Conservation (phyloP, 2,113 vertebrate species). For the Scophthalmus maximus region DNA sequence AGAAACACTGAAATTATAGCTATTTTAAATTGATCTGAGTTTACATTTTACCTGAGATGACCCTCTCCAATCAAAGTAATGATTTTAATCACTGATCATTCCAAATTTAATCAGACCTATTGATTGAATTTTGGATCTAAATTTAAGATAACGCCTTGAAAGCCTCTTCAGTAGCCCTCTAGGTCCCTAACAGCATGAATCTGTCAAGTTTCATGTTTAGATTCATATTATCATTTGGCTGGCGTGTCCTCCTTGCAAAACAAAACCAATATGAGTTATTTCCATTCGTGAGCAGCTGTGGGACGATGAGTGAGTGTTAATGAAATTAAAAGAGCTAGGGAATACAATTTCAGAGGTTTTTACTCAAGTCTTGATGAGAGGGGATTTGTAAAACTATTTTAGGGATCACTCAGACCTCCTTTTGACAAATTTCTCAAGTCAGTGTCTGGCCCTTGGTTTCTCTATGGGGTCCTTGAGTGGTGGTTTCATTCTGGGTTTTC, state of each 20-base stretch:
- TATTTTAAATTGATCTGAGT: not conserved
- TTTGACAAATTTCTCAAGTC: constrained; percentile 2
- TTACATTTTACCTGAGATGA: not conserved
- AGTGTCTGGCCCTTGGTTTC: not conserved
- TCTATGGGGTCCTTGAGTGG: not conserved
- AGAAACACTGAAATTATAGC: not conserved
- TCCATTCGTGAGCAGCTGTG: not conserved
- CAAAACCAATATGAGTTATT: constrained; percentile 15
- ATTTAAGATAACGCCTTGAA: not conserved
- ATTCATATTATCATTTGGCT: no score
- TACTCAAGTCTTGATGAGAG: not conserved
- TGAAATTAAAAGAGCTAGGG: constrained; percentile 5
- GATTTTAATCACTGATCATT: not conserved
- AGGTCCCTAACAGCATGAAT: constrained; percentile 3
- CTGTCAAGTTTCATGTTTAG: no score
- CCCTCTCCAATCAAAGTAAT: not conserved
- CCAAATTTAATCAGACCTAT: not conserved
- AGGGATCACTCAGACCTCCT: not conserved
- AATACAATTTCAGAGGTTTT: constrained; percentile 15
- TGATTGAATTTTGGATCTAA: not conserved
- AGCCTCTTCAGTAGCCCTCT: not conserved
- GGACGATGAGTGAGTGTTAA: not conserved
- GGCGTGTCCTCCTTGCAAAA: constrained; percentile 5
- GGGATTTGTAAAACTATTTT: constrained; percentile 9
- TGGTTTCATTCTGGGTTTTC: constrained; percentile 5